These are phyloP conservation scores for Drosophila sulfurigaster DNA, from an alignment of 1,140 invertebrate genomes.

Conservation along the genomic window DNA sequence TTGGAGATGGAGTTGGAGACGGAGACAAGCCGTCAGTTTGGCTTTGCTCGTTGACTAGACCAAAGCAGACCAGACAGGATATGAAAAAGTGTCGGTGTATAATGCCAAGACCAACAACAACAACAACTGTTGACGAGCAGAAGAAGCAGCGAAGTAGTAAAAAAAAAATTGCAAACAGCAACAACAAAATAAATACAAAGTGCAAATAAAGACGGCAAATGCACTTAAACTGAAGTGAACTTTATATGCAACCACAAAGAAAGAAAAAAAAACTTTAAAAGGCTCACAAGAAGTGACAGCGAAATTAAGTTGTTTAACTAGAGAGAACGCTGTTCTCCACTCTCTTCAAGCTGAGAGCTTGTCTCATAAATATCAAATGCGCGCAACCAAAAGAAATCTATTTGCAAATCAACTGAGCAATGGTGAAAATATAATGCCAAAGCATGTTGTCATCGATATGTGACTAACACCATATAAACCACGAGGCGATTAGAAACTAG, in stretches of 20 bases:
- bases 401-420: constrained; percentile 12
- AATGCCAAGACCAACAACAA: constrained; percentile 59
- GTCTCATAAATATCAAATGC: constrained; percentile 23
- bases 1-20: neutral
- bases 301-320: constrained; percentile 52
- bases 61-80: constrained; percentile 73
- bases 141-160: constrained; percentile 9
- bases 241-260: constrained; percentile 38
- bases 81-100: constrained; percentile 81
- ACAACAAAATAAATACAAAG: constrained; percentile 74
- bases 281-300: constrained; percentile 42
- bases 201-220: constrained; percentile 80
- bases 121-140: constrained; percentile 30
- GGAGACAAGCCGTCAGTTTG: constrained; percentile 55
- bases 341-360: neutral
- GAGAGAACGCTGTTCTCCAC: constrained; percentile 8
- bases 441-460: constrained; percentile 26
- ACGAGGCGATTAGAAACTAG: constrained; percentile 2
- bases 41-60: constrained; percentile 58
- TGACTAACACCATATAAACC: neutral
- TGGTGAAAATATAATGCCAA: constrained; percentile 9
- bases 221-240: constrained; percentile 80
- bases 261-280: constrained; percentile 13
- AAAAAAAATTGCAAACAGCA: constrained; percentile 52
- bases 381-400: neutral